phyloP scores from a whole-genome alignment of 35 echinoderm and acorn worm genomes.

The Acanthaster planci region DNA sequence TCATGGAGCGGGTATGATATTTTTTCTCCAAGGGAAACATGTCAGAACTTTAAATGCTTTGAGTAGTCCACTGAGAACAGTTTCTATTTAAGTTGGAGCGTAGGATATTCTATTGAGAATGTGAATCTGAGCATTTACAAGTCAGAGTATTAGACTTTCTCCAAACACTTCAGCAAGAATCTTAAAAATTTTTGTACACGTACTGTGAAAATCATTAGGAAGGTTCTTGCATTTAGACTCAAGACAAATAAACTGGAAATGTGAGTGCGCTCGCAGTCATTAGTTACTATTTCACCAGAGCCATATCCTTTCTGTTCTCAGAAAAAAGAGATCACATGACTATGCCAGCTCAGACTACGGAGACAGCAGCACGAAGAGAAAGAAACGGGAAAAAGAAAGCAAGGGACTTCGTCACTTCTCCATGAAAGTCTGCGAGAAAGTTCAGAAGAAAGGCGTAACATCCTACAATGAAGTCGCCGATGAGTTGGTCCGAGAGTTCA shows the following conservation, averaged over 20 bases:
- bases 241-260: not conserved
- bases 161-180: too few species aligned
- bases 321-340: constrained; percentile 20
- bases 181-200: too few species aligned
- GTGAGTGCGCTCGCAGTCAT: not conserved
- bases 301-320: constrained; percentile 2
- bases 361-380: constrained; percentile 70
- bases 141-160: too few species aligned
- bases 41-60: too few species aligned
- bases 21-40: too few species aligned
- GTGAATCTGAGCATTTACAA: too few species aligned
- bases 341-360: not conserved
- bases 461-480: constrained; percentile 99
- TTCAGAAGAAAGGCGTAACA: constrained; percentile 91
- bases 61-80: too few species aligned
- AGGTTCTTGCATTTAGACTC: not conserved
- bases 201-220: not conserved
- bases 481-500: constrained; percentile 93
- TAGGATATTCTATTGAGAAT: too few species aligned
- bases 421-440: constrained; percentile 99
- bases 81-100: too few species aligned
- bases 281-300: too few species aligned
- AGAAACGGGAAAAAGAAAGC: constrained; percentile 94
- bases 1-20: constrained; percentile 11
- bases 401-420: constrained; percentile 97